These are phyloP conservation scores for Castor canadensis DNA, from an alignment of 2,113 vertebrate genomes.

Conservation along the genomic window DNA sequence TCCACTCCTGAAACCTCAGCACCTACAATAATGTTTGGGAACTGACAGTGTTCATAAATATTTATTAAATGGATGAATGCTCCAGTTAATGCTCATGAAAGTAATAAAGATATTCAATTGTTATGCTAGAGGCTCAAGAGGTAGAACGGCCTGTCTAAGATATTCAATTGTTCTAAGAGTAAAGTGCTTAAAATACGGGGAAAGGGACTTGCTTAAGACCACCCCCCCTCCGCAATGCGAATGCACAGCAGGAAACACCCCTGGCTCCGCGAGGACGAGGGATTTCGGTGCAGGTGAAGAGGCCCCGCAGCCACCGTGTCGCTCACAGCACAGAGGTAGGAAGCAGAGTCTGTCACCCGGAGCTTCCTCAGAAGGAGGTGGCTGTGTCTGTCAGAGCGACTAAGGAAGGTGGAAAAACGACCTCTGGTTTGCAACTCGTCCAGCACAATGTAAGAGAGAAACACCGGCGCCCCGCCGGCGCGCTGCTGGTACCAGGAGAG, in stretches of 20 bases:
- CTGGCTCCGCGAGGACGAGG: no score
- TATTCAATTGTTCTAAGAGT: no score
- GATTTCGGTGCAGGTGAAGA: not conserved
- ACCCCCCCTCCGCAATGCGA: not conserved
- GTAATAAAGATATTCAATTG: no score
- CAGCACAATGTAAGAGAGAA: slow-evolving; percentile 21
- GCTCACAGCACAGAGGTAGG: slow-evolving; percentile 62
- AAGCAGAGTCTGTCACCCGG: slow-evolving; percentile 37
- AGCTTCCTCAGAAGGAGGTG: slow-evolving; percentile 42
- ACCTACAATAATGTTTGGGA: no score
- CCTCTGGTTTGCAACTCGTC: not conserved
- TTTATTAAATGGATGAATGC: no score
- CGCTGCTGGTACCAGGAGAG: slow-evolving; percentile 44
- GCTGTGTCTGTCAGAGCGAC: not conserved
- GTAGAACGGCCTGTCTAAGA: no score
- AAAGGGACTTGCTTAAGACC: no score
- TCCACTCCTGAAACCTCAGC: no score
- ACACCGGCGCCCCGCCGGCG: not conserved
- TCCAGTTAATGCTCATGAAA: no score
- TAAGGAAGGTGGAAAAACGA: not conserved
- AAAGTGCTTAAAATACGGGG: no score
- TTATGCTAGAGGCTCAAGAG: no score
- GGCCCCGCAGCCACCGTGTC: not conserved
- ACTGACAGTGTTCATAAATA: no score
- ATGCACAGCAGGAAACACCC: not conserved